Percentiles rank a stretch among this genome's conserved stretches.
phyloP scores from a whole-genome alignment of 1,140 invertebrate genomes.

The Zaprionus africanus region DNA sequence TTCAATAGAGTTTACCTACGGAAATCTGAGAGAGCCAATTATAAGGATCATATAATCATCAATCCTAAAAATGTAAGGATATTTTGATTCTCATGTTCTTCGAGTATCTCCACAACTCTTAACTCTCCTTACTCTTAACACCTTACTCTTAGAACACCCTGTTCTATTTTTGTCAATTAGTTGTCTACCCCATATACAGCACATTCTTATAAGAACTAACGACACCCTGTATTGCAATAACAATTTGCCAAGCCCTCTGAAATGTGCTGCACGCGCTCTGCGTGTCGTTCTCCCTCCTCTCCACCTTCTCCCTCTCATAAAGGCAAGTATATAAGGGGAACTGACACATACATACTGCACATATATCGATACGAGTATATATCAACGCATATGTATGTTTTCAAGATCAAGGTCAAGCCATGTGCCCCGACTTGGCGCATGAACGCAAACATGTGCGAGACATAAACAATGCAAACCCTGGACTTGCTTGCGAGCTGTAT shows the following conservation, averaged over 20 bases:
- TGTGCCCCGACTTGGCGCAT: conserved; percentile 30
- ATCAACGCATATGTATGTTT: conserved; percentile 35
- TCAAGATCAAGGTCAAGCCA: conserved; percentile 80
- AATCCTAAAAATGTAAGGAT: too few species aligned
- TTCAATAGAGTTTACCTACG: too few species aligned
- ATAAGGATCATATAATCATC: too few species aligned
- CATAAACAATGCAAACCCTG: conserved; percentile 63
- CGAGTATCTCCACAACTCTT: too few species aligned
- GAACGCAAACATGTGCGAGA: conserved; percentile 68
- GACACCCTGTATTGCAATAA: conserved; percentile 39
- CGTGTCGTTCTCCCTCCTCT: conserved; percentile 12
- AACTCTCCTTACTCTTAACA: too few species aligned
- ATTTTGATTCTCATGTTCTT: too few species aligned
- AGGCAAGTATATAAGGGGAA: conserved; percentile 2
- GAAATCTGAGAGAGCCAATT: too few species aligned
- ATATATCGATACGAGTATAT: not conserved
- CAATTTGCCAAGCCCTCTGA: conserved; percentile 14
- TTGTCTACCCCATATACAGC: not conserved
- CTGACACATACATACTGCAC: conserved; percentile 4
- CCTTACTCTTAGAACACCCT: too few species aligned
- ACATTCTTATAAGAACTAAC: not conserved
- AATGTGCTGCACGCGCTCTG: conserved; percentile 25
- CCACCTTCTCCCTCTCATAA: not conserved
- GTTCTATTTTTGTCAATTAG: not conserved
- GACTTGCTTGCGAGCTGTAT: conserved; percentile 7